phyloP scores from a whole-genome alignment of 2,888 invertebrate species.

The Coronaproctus castanopsis region DNA sequence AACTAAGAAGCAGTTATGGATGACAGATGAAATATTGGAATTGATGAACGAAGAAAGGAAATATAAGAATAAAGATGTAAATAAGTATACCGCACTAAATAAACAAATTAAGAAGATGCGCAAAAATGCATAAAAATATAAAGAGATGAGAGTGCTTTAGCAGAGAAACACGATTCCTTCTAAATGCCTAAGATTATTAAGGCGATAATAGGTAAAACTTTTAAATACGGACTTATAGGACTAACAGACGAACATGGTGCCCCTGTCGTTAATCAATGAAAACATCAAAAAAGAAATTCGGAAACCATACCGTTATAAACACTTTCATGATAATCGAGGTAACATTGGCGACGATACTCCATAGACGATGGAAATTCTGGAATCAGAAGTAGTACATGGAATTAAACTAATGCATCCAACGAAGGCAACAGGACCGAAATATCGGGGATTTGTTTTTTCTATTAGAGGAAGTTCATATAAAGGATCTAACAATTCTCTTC shows the following conservation, averaged over 20 bases:
- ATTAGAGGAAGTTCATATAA: background rate
- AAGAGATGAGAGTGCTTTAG: background rate
- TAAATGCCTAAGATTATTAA: background rate
- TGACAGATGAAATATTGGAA: background rate
- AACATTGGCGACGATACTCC: background rate
- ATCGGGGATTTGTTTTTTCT: background rate
- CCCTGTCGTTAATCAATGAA: background rate
- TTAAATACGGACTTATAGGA: background rate
- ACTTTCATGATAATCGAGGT: background rate
- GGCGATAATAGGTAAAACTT: background rate
- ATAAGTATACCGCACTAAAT: too few relatives aligned
- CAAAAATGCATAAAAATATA: background rate
- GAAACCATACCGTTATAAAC: background rate
- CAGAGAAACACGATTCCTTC: background rate
- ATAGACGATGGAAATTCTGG: background rate
- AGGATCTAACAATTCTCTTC: background rate
- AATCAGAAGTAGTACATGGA: background rate
- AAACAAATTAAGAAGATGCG: too few relatives aligned
- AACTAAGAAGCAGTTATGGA: background rate
- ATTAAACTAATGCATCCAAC: background rate
- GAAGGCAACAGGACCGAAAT: background rate
- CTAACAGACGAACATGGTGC: background rate
- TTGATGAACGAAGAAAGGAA: background rate
- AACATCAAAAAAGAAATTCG: background rate
- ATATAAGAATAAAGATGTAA: background rate